Evolutionary conservation across 2,113 vertebrate species (phyloP).

Genomic region (Hemiscyllium ocellatum): DNA sequence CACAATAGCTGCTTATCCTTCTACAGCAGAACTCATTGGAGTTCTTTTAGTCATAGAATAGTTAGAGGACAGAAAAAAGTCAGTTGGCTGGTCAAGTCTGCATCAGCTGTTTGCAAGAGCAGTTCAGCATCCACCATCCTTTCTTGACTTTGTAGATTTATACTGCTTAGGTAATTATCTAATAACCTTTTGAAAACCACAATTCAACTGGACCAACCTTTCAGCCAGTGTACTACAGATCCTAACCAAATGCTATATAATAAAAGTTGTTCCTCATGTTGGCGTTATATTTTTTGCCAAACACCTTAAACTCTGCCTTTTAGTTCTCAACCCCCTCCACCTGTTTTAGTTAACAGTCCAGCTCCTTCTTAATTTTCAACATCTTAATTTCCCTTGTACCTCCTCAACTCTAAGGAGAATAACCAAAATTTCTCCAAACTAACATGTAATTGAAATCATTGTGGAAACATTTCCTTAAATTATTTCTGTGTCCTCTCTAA

Average conservation of each 20-base stretch:
- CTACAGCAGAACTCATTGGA: neutral
- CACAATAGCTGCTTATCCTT: neutral
- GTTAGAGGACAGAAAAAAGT: neutral
- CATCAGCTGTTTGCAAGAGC: neutral
- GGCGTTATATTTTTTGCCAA: neutral
- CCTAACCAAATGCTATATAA: neutral
- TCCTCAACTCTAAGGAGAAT: too few species aligned
- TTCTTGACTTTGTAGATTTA: neutral
- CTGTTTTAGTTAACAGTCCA: too few species aligned
- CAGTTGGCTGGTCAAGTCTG: neutral
- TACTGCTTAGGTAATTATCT: neutral
- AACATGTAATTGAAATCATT: too few species aligned
- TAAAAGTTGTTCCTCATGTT: neutral
- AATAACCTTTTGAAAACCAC: neutral
- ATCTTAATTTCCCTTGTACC: too few species aligned
- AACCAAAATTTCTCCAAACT: too few species aligned
- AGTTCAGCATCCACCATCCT: neutral
- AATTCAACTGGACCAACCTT: neutral
- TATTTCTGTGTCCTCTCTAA: too few species aligned
- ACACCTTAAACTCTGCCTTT: neutral
- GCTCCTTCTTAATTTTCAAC: too few species aligned
- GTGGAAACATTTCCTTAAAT: too few species aligned
- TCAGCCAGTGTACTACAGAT: neutral
- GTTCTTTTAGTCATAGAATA: neutral
- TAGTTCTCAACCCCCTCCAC: neutral